Evolutionary conservation across 2,888 invertebrate genomes (phyloP), one percentile per base, ranked within the genome.

Genomic region (Thelaira solivaga): DNA sequence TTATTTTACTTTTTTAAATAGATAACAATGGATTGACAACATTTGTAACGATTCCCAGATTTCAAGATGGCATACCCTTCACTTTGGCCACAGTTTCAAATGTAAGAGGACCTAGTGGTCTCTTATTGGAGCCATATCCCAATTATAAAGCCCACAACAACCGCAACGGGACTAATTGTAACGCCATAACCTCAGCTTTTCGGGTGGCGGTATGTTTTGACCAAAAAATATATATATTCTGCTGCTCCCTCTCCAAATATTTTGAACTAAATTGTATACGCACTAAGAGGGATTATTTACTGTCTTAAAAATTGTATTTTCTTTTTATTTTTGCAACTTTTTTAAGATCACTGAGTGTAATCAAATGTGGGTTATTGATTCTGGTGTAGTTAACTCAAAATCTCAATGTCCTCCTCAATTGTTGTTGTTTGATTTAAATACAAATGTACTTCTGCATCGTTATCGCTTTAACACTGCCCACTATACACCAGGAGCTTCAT

Each of bases 21-120:
- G n/a, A n/a, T n/a, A n/a, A 85, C 0, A 84, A 84, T n/a, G 89
- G 26, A 4, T 26, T 90, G 4, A 89, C 91, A 29, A 89, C 94
- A 4, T 94, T 95, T 84, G 90, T 94, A 0, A 92, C 95, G 0
- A 91, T 93, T 69, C 96, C 95, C 0, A 90, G 94, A 10, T 94
- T 95, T 82, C 92, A 91, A 83, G 87, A 88, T 1, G 95, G 96
- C 0, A 91, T 94, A 6, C 95, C 96, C 0, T 91, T 92, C 5
- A 93, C 94, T 0, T 85, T 96, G 26, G 94, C 93, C 2, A 92
- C 91, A 0, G 91, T 95, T 3, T 91, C 91, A 0, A 91, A 94
- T 18, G 85, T 87, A 8, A 80, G 61, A 10, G 53, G 47, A 0
- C n/a, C 79, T 1, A 89, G 90, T n/a, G 90, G 90, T 0, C 89